Evolutionary conservation across 1,140 invertebrate species (phyloP).

Genomic region (Drosophila bifasciata): DNA sequence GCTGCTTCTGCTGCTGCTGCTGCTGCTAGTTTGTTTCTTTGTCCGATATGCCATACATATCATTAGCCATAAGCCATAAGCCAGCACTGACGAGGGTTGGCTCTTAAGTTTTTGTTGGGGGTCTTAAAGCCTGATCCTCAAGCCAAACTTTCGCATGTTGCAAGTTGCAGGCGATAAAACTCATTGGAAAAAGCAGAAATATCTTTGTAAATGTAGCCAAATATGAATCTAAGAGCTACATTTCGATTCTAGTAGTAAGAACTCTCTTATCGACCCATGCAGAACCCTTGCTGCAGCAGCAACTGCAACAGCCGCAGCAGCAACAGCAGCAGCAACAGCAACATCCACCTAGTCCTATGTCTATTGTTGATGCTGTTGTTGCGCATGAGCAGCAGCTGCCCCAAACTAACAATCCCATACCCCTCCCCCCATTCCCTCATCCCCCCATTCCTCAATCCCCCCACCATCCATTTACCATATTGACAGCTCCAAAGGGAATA

Average conservation of each 20-base stretch:
- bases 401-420: slow-evolving; percentile 6
- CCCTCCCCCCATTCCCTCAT: slow-evolving; percentile 1
- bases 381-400: slow-evolving; percentile 68
- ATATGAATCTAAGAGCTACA: too few species aligned
- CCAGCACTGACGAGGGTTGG: slow-evolving; percentile 25
- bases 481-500: slow-evolving; percentile 25
- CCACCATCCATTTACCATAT: slow-evolving; percentile 62
- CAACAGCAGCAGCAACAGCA: slow-evolving; percentile 20
- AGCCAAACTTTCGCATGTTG: too few species aligned
- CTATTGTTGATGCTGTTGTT: slow-evolving; percentile 67
- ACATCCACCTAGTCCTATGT: too few species aligned
- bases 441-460: background rate
- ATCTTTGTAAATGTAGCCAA: too few species aligned
- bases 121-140: too few species aligned
- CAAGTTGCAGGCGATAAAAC: too few species aligned
- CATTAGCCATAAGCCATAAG: slow-evolving; percentile 52
- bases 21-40: slow-evolving; percentile 15
- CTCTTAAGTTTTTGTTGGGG: slow-evolving; percentile 7
- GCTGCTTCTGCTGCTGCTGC: background rate
- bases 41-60: slow-evolving; percentile 72
- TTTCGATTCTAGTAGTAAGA: too few species aligned
- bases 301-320: slow-evolving; percentile 41
- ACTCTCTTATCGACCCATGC: background rate
- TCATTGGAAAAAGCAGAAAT: too few species aligned
- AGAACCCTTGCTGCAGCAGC: slow-evolving; percentile 15